Evolutionary conservation across 1,140 invertebrate genomes (phyloP), one percentile per base, ranked within the genome.

Genomic region (Drosophila baimaii): DNA sequence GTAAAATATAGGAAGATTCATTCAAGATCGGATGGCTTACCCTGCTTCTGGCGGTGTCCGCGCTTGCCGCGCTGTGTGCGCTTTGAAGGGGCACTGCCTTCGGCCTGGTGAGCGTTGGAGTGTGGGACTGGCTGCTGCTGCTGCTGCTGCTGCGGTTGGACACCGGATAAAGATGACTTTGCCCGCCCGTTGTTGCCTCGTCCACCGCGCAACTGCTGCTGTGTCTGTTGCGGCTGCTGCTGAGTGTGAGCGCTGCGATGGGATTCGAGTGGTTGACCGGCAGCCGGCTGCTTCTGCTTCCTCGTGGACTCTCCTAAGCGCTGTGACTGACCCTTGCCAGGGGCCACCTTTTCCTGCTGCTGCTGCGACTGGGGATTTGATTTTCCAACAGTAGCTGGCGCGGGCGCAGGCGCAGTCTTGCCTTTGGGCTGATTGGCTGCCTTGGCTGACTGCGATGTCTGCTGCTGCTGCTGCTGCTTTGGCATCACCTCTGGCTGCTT

Each of bases 41-140:
- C 84, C 66, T 84, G 77, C 44, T 89, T 89, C 52, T 84, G 84
- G 2, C 85, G 81, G 56, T 90, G 80, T 12, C 80, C 77, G 15
- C 84, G 84, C 29, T 89, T 89, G 29, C 85, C 70, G 10, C 84
- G 84, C 43, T 89, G 84, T 9, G 84, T 89, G 21, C 84, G 85
- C 63, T 88, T 88, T 0, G 80, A 57, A 9, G 65, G 47, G 7
- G 47, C 61, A n/a, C 21, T 47, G 21, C 17, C 27, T 8, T 85
- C 77, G 41, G 25, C 15, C 43, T 65, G 41, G 29, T 79, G 64
- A 51, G 68, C n/a, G 19, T 61, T 57, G 39, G 55, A 56, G 68
- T 82, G 75, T 35, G 33, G 5, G 9, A 54, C 13, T 35, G 51
- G 19, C 63, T 79, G 46, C 27, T 70, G 77, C 21, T 44, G 57